Evolutionary conservation across 2,113 vertebrate genomes (phyloP).

Genomic region (Nymphicus hollandicus): DNA sequence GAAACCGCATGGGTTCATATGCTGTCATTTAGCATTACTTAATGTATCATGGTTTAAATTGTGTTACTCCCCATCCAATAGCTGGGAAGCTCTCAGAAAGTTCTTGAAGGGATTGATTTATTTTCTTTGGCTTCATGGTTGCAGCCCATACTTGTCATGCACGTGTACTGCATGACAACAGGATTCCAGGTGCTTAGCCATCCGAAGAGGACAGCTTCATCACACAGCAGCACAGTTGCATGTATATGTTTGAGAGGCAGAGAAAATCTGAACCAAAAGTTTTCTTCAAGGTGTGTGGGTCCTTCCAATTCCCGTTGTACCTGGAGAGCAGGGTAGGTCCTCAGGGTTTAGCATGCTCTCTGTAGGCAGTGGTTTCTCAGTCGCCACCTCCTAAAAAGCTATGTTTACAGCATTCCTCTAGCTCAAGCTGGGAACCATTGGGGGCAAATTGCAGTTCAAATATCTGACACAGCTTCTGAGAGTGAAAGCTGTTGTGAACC

Average conservation of each 20-base stretch:
- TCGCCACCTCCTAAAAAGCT: background rate
- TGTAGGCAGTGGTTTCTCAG: background rate
- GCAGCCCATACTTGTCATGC: background rate
- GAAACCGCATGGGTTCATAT: background rate
- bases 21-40: constrained; percentile 2
- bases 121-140: background rate
- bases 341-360: background rate
- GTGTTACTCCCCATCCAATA: background rate
- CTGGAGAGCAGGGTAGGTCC: background rate
- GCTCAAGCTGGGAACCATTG: constrained; percentile 17
- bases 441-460: constrained; percentile 30
- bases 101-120: background rate
- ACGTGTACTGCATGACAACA: background rate
- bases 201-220: background rate
- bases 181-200: constrained; percentile 7
- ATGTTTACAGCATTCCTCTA: constrained; percentile 3
- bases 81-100: background rate
- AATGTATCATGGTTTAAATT: background rate
- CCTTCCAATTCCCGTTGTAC: background rate
- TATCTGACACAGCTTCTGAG: constrained; percentile 31
- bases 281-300: background rate
- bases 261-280: background rate
- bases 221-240: background rate
- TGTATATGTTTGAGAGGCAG: background rate
- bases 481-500: background rate